Evolutionary conservation across 37 sponge, comb jelly and placozoan genomes (phyloP).

Genomic region (Crambe crambe): DNA sequence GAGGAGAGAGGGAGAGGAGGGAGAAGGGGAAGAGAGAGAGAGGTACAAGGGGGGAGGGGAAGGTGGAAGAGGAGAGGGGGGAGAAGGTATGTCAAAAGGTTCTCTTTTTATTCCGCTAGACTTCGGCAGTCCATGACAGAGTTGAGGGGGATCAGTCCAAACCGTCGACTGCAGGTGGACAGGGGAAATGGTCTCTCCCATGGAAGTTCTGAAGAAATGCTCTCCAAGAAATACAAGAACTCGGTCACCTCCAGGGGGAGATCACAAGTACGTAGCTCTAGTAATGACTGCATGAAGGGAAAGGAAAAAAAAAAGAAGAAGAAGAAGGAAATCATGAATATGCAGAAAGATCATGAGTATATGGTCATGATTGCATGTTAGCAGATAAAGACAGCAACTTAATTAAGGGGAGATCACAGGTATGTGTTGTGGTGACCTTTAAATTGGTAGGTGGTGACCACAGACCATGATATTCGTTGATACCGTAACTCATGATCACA

Average conservation of each 20-base stretch:
- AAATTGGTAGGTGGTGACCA: too few relatives aligned
- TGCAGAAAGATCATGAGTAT: too few relatives aligned
- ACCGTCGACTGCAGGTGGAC: background rate
- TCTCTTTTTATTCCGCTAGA: background rate
- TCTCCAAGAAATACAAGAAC: background rate
- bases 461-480: too few relatives aligned
- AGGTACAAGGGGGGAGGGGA: background rate
- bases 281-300: too few relatives aligned
- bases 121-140: slow-evolving; percentile 4
- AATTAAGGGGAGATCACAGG: too few relatives aligned
- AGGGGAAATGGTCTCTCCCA: background rate
- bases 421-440: too few relatives aligned
- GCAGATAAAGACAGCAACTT: background rate
- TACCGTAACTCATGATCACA: too few relatives aligned
- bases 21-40: background rate
- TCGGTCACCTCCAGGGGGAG: background rate
- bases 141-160: background rate
- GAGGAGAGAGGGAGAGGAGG: background rate
- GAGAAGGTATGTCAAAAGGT: background rate
- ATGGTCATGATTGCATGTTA: too few relatives aligned
- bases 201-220: slow-evolving; percentile 29
- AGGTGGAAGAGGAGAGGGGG: background rate
- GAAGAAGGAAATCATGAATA: too few relatives aligned
- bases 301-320: too few relatives aligned
- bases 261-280: slow-evolving; percentile 12